Conservation (phyloP, 2,797 vertebrate genomes). For the Cyprinodon diabolis region DNA sequence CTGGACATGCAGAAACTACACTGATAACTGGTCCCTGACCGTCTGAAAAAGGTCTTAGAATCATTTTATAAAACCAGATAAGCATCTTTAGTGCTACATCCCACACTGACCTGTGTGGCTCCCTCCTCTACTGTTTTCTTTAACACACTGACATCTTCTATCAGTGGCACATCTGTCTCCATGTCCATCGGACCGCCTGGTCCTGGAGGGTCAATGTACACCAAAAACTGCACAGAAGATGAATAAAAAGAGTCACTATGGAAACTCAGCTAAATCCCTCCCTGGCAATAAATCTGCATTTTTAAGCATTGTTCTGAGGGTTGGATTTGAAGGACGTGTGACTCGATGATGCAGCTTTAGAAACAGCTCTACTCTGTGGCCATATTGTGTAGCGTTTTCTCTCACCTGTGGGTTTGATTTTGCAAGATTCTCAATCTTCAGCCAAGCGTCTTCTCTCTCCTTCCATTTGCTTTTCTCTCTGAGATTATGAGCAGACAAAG, state of each 20-base stretch:
- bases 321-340: not conserved
- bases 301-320: not conserved
- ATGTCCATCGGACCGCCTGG: constrained; percentile 89
- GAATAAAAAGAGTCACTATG: not conserved
- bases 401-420: constrained; percentile 98
- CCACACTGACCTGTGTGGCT: constrained; percentile 85
- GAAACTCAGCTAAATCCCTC: not conserved
- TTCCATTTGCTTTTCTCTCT: constrained; percentile 99
- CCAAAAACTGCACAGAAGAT: constrained; percentile 81
- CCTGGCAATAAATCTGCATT: not conserved
- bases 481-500: constrained; percentile 11
- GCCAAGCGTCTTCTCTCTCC: constrained; percentile 97
- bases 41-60: not conserved
- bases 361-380: not conserved
- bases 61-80: not conserved
- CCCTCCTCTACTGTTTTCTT: constrained; percentile 90
- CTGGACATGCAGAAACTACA: not conserved
- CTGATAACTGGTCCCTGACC: no score
- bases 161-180: constrained; percentile 91
- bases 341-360: not conserved
- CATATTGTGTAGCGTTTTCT: not conserved
- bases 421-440: constrained; percentile 98
- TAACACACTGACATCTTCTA: constrained; percentile 90
- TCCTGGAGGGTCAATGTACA: constrained; percentile 82
- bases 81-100: not conserved